Conservation (phyloP, 2,113 vertebrate species). For the Phainopepla nitens region DNA sequence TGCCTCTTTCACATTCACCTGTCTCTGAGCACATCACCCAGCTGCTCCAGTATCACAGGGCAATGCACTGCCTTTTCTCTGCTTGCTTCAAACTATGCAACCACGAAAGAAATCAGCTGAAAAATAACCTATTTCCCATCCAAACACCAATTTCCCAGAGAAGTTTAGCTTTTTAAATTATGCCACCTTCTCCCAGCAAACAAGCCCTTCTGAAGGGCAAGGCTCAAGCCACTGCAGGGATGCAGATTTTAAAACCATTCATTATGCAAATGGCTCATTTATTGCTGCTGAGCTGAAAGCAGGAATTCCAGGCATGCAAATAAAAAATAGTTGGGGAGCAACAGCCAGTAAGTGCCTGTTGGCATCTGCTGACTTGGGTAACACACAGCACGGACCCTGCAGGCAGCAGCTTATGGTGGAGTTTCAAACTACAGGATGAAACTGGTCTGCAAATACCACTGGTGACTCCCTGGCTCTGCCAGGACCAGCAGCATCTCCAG, state of each 20-base stretch:
- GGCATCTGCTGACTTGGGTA: constrained; percentile 6
- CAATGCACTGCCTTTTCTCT: not conserved
- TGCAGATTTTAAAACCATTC: constrained; percentile 7
- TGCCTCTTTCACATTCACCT: not conserved
- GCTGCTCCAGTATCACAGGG: not conserved
- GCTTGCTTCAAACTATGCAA: not conserved
- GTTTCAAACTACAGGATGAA: not conserved
- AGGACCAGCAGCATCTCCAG: not conserved
- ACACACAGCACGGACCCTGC: not conserved
- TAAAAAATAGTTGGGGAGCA: not conserved
- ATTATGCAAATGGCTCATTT: constrained; percentile 53
- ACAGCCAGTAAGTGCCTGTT: not conserved
- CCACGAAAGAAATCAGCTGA: not conserved
- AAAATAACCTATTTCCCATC: not conserved
- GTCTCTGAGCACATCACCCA: not conserved
- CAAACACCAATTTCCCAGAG: not conserved
- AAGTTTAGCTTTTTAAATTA: not conserved
- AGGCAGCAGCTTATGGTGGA: not conserved
- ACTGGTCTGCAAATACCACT: not conserved
- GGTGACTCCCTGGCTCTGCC: not conserved
- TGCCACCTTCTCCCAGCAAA: not conserved
- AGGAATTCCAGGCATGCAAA: constrained; percentile 52
- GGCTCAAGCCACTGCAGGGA: not conserved
- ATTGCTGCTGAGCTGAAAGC: constrained; percentile 26
- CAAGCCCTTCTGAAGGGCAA: not conserved